Conservation (phyloP, 2,888 invertebrate genomes). For the Patella ulyssiponensis region DNA sequence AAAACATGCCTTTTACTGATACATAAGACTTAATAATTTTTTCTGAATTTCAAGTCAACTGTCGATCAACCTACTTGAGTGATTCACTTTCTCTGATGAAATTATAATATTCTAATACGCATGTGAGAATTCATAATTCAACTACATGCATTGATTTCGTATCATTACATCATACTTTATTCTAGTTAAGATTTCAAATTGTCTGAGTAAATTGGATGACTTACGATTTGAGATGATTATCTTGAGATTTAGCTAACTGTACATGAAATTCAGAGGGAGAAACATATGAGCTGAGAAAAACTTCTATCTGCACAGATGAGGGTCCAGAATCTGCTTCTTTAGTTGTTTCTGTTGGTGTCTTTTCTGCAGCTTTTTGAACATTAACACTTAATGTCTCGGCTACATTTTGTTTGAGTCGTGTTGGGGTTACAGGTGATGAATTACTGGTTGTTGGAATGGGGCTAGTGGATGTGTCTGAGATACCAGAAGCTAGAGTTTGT, state of each 20-base stretch:
- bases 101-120: too few relatives aligned
- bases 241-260: conserved; percentile 69
- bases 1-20: too few relatives aligned
- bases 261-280: conserved; percentile 75
- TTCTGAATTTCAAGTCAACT: conserved; percentile 70
- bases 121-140: too few relatives aligned
- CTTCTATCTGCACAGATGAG: conserved; percentile 42
- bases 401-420: neutral
- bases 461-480: too few relatives aligned
- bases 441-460: neutral
- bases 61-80: conserved; percentile 1
- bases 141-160: too few relatives aligned
- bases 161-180: neutral
- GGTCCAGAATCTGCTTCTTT: conserved; percentile 23
- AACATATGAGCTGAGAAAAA: conserved; percentile 53
- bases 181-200: conserved; percentile 2
- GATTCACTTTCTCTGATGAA: conserved; percentile 13
- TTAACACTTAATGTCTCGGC: conserved; percentile 11
- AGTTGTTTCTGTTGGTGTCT: conserved; percentile 13
- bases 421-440: neutral
- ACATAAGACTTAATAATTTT: too few relatives aligned
- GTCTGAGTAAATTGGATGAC: conserved; percentile 12
- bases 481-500: too few relatives aligned
- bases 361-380: conserved; percentile 10
- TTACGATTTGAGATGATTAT: conserved; percentile 74